Evolutionary conservation across 1,140 invertebrate genomes (phyloP), one percentile per base, ranked within the genome.

Genomic region (Eupeodes corollae): DNA sequence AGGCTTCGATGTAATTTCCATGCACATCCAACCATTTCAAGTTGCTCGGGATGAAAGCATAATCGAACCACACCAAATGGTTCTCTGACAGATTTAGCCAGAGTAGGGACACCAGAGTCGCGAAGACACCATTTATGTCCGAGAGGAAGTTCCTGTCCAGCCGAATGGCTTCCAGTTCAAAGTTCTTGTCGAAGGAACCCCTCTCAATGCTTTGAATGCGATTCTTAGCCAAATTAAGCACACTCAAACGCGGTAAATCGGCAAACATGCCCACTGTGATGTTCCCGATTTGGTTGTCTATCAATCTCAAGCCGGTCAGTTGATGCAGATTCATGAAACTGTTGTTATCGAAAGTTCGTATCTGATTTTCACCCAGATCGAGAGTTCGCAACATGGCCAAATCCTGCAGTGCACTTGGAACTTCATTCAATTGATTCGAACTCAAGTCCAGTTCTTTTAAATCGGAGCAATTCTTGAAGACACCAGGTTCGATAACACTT

Each of bases 71-170:
- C 39, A 88, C 80, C 58, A 93, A 72, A 73, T 88, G 85, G 74
- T 93, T 92, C 69, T 89, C 84, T 1, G 87, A 90, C n/a, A 91
- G 73, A 68, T 93, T 92, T 33, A 93, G 70, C 80, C 89, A 84
- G 54, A 91, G 68, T 26, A 93, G 73, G 50, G 82, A 86, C 0
- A 83, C 76, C 9, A 92, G 70, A 12, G 83, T 83, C 19, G 83
- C 79, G 61, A 92, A 90, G 5, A 90, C 80, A 1, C 86, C 88
- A 67, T 90, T 88, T 34, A 93, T 85, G 55, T 91, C 86, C 9
- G 84, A 82, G 18, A 93, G 72, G 56, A 83, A 86, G 63, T 92
- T 93, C 11, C 83, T 84, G 60, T 93, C 89, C 46, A 92, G 70
- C 14, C 88, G 73, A 41, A 93, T 86, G 3, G 88, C 87, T 68